phyloP scores from a whole-genome alignment of 2,888 invertebrate genomes.

The Dicyrtoma fusca region DNA sequence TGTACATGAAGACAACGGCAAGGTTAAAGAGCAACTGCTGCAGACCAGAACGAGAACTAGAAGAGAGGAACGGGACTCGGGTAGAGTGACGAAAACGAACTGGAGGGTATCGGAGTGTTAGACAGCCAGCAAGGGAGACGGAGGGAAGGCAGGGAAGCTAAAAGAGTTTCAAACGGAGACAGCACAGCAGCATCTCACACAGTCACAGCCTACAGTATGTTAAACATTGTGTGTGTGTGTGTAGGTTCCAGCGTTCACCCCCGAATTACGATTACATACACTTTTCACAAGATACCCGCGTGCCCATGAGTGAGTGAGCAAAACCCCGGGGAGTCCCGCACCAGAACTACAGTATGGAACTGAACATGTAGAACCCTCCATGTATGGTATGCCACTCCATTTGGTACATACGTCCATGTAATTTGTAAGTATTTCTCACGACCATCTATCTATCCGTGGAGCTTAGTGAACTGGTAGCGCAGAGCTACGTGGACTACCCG shows the following conservation, averaged over 20 bases:
- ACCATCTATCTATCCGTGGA: no score
- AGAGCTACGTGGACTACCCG: no score
- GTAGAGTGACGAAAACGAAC: background rate
- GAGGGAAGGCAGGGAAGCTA: background rate
- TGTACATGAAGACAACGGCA: no score
- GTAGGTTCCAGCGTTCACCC: conserved; percentile 51
- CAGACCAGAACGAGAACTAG: no score
- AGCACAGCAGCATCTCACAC: background rate
- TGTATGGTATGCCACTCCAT: no score
- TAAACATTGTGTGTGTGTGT: background rate
- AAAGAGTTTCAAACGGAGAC: background rate
- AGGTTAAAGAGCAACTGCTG: no score
- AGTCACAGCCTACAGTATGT: background rate
- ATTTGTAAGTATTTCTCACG: no score
- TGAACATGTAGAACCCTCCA: conserved; percentile 50
- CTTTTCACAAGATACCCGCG: no score
- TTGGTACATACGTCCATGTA: no score
- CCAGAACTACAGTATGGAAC: conserved; percentile 50
- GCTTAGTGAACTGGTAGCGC: no score
- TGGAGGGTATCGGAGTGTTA: conserved; percentile 26
- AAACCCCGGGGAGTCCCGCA: conserved; percentile 53
- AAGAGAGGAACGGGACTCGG: background rate
- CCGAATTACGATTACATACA: conserved; percentile 45
- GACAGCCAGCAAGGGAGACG: conserved; percentile 6
- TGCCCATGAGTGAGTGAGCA: conserved; percentile 46